Evolutionary conservation across 2,888 invertebrate genomes (phyloP), one percentile per base, ranked within the genome.

Genomic region (Teleogryllus oceanicus): DNA sequence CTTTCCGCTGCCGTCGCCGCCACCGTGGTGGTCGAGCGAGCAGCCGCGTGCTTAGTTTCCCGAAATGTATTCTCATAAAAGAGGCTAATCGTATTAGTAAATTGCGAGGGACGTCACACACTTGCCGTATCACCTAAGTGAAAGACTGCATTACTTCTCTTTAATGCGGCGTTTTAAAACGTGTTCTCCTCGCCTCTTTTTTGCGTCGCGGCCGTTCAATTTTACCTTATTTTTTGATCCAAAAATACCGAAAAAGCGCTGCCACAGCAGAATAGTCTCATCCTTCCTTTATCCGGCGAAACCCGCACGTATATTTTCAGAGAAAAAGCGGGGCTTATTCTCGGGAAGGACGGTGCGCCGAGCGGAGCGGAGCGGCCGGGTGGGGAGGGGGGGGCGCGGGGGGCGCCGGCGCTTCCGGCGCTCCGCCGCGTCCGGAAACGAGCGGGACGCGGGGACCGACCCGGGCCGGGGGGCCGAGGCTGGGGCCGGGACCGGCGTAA

Each of bases 271-370:
- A 62, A 62, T 62, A n/a, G 62, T 62, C 62, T 62, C 62, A 62
- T 62, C 62, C 62, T 62, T 62, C 62, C 62, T 62, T 62, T 62
- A 62, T 62, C 62, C 62, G 62, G 62, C 13, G 62, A 62, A 62
- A 62, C 62, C 62, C 62, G n/a, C 62, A 62, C 62, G 62, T 62
- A 62, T 62, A 62, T 62, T 62, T 62, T n/a, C 62, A 62, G 62
- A 62, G 62, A 62, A 62, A 62, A 62, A 62, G 62, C 13, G 37
- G 62, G 62, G 62, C 62, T 62, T 62, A 62, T 62, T 62, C n/a
- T n/a, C 62, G 62, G 13, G 62, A 16, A 62, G 62, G 62, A n/a
- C n/a, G 62, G 62, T 62, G n/a, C 37, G 37, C 37, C 37, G 37
- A 37, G 37, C 37, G 62, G 62, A 62, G 62, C 13, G n/a, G 5